Percentiles rank a stretch among this genome's conserved stretches.
Conservation (phyloP, 2,113 vertebrate genomes). For the Rhinoptilus africanus region DNA sequence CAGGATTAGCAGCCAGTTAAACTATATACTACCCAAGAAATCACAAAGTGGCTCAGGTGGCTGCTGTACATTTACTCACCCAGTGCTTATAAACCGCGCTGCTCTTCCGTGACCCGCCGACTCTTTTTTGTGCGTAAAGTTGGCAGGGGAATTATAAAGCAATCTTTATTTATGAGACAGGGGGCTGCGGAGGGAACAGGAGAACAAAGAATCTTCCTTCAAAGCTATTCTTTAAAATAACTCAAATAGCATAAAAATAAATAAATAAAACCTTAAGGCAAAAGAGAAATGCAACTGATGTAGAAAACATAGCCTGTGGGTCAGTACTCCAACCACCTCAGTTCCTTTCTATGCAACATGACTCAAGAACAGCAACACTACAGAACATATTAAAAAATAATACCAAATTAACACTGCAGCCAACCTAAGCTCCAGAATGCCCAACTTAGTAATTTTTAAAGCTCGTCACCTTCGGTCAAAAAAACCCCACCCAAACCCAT, state of each 20-base stretch:
- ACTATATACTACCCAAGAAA: neutral
- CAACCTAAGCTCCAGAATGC: neutral
- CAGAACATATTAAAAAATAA: neutral
- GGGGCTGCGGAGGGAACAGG: neutral
- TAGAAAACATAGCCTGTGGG: neutral
- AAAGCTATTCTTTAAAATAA: neutral
- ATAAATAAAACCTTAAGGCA: neutral
- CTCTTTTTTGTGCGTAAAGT: neutral
- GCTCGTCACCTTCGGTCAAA: neutral
- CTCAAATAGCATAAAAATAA: neutral
- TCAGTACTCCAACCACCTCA: neutral
- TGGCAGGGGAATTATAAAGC: neutral
- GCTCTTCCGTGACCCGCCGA: neutral
- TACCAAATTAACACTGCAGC: neutral
- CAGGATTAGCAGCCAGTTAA: neutral
- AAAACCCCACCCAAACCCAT: neutral
- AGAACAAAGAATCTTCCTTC: neutral
- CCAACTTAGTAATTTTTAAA: neutral
- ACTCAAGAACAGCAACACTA: neutral
- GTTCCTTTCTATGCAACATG: neutral
- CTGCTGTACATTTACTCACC: neutral
- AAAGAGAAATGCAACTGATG: neutral
- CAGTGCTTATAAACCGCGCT: neutral
- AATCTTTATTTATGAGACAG: neutral
- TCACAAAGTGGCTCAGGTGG: fast-evolving